Evolutionary conservation across 2,113 vertebrate genomes (phyloP).

Genomic region (Alethe castanea): DNA sequence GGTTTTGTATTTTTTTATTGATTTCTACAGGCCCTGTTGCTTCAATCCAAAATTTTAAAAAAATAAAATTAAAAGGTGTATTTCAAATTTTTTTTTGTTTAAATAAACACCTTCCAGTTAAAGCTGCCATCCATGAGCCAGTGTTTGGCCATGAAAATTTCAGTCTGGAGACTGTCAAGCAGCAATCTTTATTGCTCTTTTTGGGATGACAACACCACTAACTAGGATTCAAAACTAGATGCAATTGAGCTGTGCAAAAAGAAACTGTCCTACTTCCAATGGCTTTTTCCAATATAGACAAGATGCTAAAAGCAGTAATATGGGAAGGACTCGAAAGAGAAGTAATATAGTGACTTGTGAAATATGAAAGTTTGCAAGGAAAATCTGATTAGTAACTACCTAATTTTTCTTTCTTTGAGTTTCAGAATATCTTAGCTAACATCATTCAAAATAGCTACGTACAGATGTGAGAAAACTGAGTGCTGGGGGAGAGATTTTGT

Average conservation of each 20-base stretch:
- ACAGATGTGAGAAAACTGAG: not conserved
- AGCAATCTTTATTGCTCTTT: not conserved
- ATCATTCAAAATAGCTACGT: not conserved
- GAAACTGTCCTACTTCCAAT: not conserved
- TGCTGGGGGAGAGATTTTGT: not conserved
- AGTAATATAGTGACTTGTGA: accelerated
- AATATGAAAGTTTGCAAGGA: not conserved
- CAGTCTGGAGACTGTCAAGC: not conserved
- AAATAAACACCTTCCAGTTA: not conserved
- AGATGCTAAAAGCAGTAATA: not conserved
- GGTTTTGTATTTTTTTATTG: not conserved
- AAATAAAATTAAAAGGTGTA: accelerated
- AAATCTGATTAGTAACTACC: not conserved
- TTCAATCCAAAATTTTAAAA: not conserved
- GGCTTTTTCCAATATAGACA: not conserved
- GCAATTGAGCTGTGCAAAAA: not conserved
- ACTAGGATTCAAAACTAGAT: not conserved
- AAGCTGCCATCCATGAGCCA: not conserved
- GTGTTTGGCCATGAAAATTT: not conserved
- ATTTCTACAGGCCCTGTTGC: not conserved
- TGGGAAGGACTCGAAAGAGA: not conserved
- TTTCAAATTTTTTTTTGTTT: not conserved
- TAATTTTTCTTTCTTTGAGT: not conserved
- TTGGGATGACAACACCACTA: not conserved
- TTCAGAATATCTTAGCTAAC: not conserved